Base-by-base conservation (phyloP, 2,888 invertebrate species). In the Coenonympha arcania region DNA sequence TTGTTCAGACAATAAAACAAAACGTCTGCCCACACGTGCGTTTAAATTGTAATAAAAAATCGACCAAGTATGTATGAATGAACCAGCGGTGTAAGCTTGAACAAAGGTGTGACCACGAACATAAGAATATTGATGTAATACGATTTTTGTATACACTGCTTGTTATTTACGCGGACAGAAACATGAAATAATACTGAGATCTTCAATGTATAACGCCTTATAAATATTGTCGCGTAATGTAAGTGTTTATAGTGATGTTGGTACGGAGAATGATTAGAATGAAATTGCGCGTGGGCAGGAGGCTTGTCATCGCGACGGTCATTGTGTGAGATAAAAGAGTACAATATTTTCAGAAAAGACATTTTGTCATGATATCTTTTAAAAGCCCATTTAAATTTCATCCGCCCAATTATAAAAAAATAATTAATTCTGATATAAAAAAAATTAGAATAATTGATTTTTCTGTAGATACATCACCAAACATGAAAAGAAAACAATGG, bases 291-390 rank as follows among this genome's bases (percentile, higher is more conserved):
- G 85, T 82, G 84, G 83, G 85, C 77, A 66, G 76, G 63, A 68
- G 68, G 66, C 64, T 79, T 84, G 84, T 85, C 84, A 79, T 80
- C 84, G 77, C 64, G 61, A 67, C 73, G 78, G 79, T 80, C 82
- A 79, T 80, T 81, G 83, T 77, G 73, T 73, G 64, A 57, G 30
- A 33, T 52, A 46, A 49, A 52, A 63, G 59, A 61, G 44, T 43
- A 41, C 45, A 46, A 40, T 39, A 44, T 31, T 22, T 47, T 50
- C 41, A 59, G 52, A 57, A 13, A 24, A 51, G 48, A 43, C 33
- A 37, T 8, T 37, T 15, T 22, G 16, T 20, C 1, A 11, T 18
- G n/a, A 40, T 6, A 18, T n/a, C n/a, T n/a, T n/a, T n/a, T n/a
- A n/a, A n/a, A n/a, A n/a, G n/a, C n/a, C n/a, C n/a, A n/a, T n/a